Percentiles rank a stretch among this genome's conserved stretches.
phyloP scores from a whole-genome alignment of 2,113 vertebrate species.

The Sardina pilchardus region DNA sequence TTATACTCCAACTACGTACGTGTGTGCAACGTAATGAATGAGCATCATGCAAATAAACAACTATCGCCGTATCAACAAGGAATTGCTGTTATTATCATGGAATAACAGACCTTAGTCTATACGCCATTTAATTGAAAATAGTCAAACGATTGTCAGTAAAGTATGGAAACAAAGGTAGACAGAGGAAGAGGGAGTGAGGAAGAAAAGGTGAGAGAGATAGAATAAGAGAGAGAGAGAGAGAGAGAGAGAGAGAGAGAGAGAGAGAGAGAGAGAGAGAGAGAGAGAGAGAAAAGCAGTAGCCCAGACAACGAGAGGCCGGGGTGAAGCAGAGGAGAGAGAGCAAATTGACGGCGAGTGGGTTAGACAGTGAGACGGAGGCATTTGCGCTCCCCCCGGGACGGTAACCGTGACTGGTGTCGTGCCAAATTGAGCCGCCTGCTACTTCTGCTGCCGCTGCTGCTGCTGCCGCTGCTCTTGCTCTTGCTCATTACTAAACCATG shows the following conservation, averaged over 20 bases:
- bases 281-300: not conserved
- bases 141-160: not conserved
- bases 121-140: not conserved
- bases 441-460: not conserved
- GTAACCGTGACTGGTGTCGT: not conserved
- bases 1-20: too few species aligned
- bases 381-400: not conserved
- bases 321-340: not conserved
- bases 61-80: too few species aligned
- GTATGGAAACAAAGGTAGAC: not conserved
- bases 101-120: too few species aligned
- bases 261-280: not conserved
- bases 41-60: too few species aligned
- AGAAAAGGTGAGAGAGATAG: not conserved
- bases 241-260: not conserved
- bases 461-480: not conserved
- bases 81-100: too few species aligned
- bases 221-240: too few species aligned
- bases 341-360: not conserved
- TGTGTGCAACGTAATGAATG: too few species aligned
- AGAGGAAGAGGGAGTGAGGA: not conserved
- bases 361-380: not conserved
- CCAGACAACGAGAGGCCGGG: not conserved
- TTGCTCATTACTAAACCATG: slow-evolving; percentile 6
- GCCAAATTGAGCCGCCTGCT: not conserved